Conservation (phyloP, 2,797 vertebrate genomes). For the Crypturellus tataupa region DNA sequence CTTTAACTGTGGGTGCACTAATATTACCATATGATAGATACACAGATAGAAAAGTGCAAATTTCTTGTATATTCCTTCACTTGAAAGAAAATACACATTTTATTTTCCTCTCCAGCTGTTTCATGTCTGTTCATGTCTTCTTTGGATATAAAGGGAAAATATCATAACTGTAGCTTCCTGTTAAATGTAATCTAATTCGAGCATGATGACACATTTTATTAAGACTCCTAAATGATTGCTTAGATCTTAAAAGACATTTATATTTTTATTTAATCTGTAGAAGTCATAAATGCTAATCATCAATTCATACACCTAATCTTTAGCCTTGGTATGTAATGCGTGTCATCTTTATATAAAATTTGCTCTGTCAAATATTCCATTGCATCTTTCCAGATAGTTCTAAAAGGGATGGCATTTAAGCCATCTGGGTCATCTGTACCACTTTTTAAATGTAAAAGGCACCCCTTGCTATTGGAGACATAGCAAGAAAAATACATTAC, state of each 20-base stretch:
- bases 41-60: background rate
- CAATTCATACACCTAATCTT: slow-evolving; percentile 5
- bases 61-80: slow-evolving; percentile 9
- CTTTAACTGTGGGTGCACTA: slow-evolving; percentile 7
- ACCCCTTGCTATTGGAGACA: background rate
- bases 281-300: slow-evolving; percentile 55
- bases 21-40: background rate
- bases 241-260: slow-evolving; percentile 59
- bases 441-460: background rate
- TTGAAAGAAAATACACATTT: slow-evolving; percentile 62
- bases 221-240: slow-evolving; percentile 53
- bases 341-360: background rate
- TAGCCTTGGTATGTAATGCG: background rate
- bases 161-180: slow-evolving; percentile 38
- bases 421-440: background rate
- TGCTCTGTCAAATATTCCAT: background rate
- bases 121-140: slow-evolving; percentile 35
- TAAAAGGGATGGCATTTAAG: background rate
- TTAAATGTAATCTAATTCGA: slow-evolving; percentile 54
- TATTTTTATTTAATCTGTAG: slow-evolving; percentile 65
- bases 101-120: slow-evolving; percentile 66
- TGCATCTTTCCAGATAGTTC: background rate
- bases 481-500: background rate
- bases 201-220: slow-evolving; percentile 63
- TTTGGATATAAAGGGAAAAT: slow-evolving; percentile 14